Base-by-base conservation (phyloP, 2,797 vertebrate genomes). In the Bufotes viridis region DNA sequence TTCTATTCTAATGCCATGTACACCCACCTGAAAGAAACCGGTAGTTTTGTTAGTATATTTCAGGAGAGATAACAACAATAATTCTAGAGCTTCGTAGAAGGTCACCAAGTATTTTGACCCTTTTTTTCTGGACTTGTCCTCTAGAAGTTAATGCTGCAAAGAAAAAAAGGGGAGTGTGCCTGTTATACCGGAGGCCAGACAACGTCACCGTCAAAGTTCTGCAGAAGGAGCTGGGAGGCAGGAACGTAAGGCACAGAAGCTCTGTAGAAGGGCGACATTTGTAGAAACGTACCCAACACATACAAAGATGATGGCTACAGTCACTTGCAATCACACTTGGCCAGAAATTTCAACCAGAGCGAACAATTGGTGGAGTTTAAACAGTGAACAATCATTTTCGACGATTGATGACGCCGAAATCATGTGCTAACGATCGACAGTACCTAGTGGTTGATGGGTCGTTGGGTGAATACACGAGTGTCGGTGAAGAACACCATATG, bases 1-100 rank as follows among this genome's bases (percentile, higher is more conserved):
- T 94, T 99, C 98, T 98, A 99, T 99, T 96, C 98, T 98, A 98
- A 99, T 99, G 95, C 98, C 98, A 93, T 99, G 98, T 94, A 99
- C 97, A 96, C 98, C 98, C 97, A 99, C 98, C 98, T 99, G 93
- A 90, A 95, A 95, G 93, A 95, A 93, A 94, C 53, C 0, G 83
- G 92, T 92, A 96, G 90, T 92, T 94, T 92, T 74, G 88, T 96
- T 93, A 96, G 93, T 87, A 93, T 81, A 92, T 63, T 34, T 81
- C 91, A 82, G 83, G 11, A 82, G 81, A 74, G 63, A 61, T n/a
- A 67, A 87, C 14, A 86, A 87, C 70, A 87, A 80, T 60, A 72
- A 78, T 63, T 58, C 69, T 58, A 89, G 53, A 55, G 78, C 49
- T 76, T 70, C 8, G 60, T 65, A 74, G 87, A 85, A n/a, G 53